Conservation (phyloP, 2,113 vertebrate genomes). For the Coturnix japonica region DNA sequence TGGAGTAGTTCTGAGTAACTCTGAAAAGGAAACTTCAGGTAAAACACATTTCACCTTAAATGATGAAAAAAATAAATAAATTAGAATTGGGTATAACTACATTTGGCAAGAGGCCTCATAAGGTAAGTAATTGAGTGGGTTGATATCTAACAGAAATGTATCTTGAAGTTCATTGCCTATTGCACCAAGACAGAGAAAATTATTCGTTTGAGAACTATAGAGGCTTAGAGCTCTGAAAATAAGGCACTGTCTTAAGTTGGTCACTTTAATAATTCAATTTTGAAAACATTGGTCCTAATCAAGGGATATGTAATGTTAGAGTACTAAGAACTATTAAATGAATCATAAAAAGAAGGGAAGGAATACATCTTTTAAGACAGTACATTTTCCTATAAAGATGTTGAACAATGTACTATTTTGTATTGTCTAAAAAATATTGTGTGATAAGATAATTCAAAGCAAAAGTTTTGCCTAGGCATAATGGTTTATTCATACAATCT, state of each 20-base stretch:
- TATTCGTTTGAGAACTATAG: background rate
- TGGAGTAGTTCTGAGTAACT: background rate
- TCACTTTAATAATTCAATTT: background rate
- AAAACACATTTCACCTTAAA: background rate
- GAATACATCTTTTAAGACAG: background rate
- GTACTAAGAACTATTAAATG: background rate
- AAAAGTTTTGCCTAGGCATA: background rate
- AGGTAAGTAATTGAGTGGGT: background rate
- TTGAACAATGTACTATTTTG: background rate
- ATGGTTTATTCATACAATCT: background rate
- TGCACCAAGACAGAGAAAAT: background rate
- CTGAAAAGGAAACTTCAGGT: background rate
- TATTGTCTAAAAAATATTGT: background rate
- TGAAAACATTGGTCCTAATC: background rate
- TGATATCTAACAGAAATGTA: background rate
- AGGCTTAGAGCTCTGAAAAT: background rate
- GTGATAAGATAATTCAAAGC: background rate
- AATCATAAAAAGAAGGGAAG: background rate
- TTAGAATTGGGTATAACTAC: accelerated
- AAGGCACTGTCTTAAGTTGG: background rate
- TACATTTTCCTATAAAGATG: background rate
- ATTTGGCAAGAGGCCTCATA: background rate
- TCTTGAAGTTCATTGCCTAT: background rate
- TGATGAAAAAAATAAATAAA: background rate
- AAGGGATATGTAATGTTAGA: background rate